phyloP scores from a whole-genome alignment of 1,140 invertebrate genomes.

The Drosophila persimilis region DNA sequence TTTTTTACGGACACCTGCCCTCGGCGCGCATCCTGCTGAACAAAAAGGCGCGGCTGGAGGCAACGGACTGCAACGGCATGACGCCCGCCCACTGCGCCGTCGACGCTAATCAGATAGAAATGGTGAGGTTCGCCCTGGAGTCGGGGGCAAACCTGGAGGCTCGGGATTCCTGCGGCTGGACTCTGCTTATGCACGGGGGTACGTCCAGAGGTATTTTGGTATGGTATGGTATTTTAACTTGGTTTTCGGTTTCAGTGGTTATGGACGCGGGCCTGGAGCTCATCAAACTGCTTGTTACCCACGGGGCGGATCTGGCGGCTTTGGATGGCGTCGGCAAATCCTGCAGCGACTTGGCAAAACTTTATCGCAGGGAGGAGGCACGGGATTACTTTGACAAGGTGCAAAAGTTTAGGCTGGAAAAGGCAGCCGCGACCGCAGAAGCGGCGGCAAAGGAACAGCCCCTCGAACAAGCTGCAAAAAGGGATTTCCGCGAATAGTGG shows the following conservation, averaged over 20 bases:
- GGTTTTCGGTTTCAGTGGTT: slow-evolving; percentile 50
- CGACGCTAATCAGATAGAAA: slow-evolving; percentile 74
- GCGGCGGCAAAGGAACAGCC: slow-evolving; percentile 20
- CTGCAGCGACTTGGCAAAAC: slow-evolving; percentile 67
- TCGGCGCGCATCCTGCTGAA: slow-evolving; percentile 77
- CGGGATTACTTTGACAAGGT: slow-evolving; percentile 70
- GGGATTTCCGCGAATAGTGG: slow-evolving; percentile 1
- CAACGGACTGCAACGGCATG: slow-evolving; percentile 70
- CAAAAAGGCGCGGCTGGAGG: slow-evolving; percentile 72
- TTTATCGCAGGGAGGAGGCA: slow-evolving; percentile 58
- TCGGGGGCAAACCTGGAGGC: slow-evolving; percentile 71
- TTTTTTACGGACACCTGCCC: slow-evolving; percentile 72
- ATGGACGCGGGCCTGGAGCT: slow-evolving; percentile 69
- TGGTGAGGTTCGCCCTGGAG: slow-evolving; percentile 76
- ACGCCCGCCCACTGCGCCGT: slow-evolving; percentile 77
- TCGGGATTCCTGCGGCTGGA: slow-evolving; percentile 71
- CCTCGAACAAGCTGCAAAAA: slow-evolving; percentile 1
- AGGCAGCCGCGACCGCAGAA: slow-evolving; percentile 25
- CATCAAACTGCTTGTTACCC: slow-evolving; percentile 69
- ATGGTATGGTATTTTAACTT: not conserved
- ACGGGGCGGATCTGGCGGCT: slow-evolving; percentile 63
- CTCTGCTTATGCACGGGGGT: slow-evolving; percentile 75
- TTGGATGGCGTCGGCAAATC: slow-evolving; percentile 58
- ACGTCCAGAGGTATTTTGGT: too few relatives aligned
- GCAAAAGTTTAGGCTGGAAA: slow-evolving; percentile 41